phyloP scores from a whole-genome alignment of 2,888 invertebrate species.

The Drosophila gaucha region DNA sequence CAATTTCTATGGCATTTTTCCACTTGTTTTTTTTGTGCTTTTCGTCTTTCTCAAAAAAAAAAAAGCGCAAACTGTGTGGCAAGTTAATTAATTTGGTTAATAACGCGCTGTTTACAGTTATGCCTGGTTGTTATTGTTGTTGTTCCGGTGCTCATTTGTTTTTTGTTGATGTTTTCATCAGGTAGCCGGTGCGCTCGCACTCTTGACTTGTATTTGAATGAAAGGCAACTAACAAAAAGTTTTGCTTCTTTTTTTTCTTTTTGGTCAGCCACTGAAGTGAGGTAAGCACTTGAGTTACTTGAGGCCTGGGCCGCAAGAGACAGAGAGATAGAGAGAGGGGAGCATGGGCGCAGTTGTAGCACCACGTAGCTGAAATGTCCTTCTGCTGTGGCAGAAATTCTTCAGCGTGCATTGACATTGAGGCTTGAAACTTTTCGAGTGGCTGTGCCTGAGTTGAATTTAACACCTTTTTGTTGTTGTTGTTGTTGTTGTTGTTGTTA shows the following conservation, averaged over 20 bases:
- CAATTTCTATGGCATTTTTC: conserved; percentile 68
- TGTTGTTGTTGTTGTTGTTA: too few species aligned
- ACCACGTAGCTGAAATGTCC: conserved; percentile 70
- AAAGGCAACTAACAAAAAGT: conserved; percentile 29
- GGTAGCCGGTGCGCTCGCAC: conserved; percentile 42
- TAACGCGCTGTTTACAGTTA: conserved; percentile 58
- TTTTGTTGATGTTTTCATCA: conserved; percentile 48
- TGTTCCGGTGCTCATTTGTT: conserved; percentile 40
- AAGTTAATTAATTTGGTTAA: conserved; percentile 74
- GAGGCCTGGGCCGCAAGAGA: conserved; percentile 15
- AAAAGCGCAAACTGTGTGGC: conserved; percentile 51
- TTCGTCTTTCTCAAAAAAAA: conserved; percentile 26
- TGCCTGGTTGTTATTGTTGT: conserved; percentile 10
- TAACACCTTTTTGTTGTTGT: too few species aligned
- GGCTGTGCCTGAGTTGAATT: conserved; percentile 69
- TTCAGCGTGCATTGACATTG: conserved; percentile 75
- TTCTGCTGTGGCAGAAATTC: conserved; percentile 75
- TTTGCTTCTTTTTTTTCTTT: conserved; percentile 19
- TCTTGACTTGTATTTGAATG: conserved; percentile 67
- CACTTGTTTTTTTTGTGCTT: conserved; percentile 37
- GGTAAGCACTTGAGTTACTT: conserved; percentile 71
- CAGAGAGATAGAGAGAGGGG: background rate
- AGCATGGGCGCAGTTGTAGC: conserved; percentile 2
- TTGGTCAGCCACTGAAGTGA: conserved; percentile 44
- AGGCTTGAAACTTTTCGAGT: conserved; percentile 26